These are phyloP conservation scores for Yponomeuta malinellus DNA, from an alignment of 2,888 invertebrate species.

Conservation along the genomic window DNA sequence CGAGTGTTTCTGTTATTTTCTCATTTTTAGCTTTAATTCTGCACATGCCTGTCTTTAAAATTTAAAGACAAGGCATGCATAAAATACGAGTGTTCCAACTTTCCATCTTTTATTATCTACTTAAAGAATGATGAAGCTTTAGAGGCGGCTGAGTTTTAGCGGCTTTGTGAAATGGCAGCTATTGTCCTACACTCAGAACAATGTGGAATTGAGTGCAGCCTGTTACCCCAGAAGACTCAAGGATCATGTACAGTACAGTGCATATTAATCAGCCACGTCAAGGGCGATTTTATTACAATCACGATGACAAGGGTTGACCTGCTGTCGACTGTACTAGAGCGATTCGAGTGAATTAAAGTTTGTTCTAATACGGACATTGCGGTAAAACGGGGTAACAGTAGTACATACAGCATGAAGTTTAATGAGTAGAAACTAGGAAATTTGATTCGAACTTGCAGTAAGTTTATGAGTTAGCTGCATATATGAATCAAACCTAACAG, in stretches of 20 bases:
- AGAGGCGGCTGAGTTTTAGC: constrained; percentile 12
- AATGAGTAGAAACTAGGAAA: no score
- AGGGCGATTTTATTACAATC: no score
- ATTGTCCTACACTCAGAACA: background rate
- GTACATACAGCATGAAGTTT: no score
- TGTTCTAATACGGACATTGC: no score
- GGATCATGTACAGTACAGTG: background rate
- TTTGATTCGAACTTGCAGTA: no score
- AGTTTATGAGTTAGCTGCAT: no score
- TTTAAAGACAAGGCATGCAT: background rate
- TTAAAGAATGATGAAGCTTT: constrained; percentile 38
- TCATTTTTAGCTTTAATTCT: background rate
- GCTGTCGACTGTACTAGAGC: no score
- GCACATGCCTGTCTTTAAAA: background rate
- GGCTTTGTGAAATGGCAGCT: background rate
- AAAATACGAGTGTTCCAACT: constrained; percentile 28
- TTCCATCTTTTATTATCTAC: constrained; percentile 62
- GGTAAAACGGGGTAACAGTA: no score
- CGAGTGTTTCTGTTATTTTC: background rate
- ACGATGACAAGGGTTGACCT: no score
- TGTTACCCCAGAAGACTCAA: background rate
- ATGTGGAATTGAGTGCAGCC: background rate
- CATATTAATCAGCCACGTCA: no score
- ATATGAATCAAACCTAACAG: no score
- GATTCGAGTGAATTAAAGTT: no score